A percentile compares a stretch with the other conserved stretches of the same genome.
phyloP scores from a whole-genome alignment of 2,113 vertebrate species.

The Tachycineta bicolor region DNA sequence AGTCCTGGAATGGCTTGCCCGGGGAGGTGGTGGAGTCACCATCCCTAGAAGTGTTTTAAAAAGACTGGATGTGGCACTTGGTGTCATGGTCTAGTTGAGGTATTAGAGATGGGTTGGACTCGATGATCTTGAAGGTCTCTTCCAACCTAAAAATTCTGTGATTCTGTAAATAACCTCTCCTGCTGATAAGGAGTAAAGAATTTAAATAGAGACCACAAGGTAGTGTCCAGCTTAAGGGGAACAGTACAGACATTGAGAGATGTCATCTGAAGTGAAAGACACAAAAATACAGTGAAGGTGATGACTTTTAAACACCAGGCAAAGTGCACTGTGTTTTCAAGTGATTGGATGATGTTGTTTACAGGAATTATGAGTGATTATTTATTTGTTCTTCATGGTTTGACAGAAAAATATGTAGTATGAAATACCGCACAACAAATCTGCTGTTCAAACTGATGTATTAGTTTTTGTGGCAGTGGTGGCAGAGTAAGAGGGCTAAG shows the following conservation, averaged over 20 bases:
- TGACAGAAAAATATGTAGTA: background rate
- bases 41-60: too few species aligned
- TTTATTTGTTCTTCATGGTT: background rate
- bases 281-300: background rate
- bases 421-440: fast-evolving
- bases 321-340: background rate
- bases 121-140: too few species aligned
- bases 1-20: too few species aligned
- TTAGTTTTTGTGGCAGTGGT: background rate
- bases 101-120: too few species aligned
- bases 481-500: background rate
- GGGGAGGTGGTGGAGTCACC: too few species aligned
- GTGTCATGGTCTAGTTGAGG: too few species aligned
- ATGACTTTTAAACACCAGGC: background rate
- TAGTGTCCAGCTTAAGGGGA: background rate
- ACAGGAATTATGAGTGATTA: background rate
- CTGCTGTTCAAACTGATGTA: background rate
- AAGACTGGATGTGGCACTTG: too few species aligned
- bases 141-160: too few species aligned
- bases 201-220: background rate
- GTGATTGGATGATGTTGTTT: background rate
- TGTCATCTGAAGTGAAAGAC: background rate
- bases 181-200: background rate
- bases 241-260: background rate
- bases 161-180: background rate